Conservation (phyloP, 1,140 invertebrate genomes). For the Cyclina sinensis region DNA sequence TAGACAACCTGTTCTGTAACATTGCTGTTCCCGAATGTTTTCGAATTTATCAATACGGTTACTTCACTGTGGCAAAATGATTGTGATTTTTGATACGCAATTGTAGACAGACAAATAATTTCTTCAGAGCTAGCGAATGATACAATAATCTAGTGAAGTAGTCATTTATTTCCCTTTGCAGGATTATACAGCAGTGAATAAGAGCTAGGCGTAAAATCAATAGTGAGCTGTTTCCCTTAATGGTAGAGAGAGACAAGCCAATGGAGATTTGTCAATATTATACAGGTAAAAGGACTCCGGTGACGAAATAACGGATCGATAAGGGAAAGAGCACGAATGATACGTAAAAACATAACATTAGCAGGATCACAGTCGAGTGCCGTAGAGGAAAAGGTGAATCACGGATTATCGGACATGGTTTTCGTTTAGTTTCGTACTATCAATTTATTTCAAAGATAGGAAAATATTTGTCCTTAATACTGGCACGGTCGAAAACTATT, state of each 20-base stretch:
- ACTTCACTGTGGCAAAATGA: no score
- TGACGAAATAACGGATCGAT: conserved; percentile 35
- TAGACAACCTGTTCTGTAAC: no score
- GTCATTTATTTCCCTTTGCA: background rate
- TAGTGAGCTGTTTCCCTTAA: background rate
- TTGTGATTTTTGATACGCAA: no score
- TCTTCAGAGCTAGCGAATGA: no score
- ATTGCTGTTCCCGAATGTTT: no score
- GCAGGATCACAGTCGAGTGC: background rate
- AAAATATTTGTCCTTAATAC: no score
- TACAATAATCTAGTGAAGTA: background rate
- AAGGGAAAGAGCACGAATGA: conserved; percentile 22
- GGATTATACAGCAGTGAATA: background rate
- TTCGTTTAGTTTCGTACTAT: background rate
- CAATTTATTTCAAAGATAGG: conserved; percentile 3
- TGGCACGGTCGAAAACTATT: no score
- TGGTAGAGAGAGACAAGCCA: conserved; percentile 8
- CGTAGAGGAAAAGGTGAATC: conserved; percentile 19
- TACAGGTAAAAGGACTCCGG: conserved; percentile 31
- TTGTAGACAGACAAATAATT: no score
- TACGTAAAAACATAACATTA: conserved; percentile 64
- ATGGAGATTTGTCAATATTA: conserved; percentile 20
- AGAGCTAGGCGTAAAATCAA: conserved; percentile 1
- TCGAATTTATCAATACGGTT: no score
- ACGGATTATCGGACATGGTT: conserved; percentile 46